Evolutionary conservation across 2,888 invertebrate genomes (phyloP), one percentile per base, ranked within the genome.

Genomic region (Habrosyne pyritoides): DNA sequence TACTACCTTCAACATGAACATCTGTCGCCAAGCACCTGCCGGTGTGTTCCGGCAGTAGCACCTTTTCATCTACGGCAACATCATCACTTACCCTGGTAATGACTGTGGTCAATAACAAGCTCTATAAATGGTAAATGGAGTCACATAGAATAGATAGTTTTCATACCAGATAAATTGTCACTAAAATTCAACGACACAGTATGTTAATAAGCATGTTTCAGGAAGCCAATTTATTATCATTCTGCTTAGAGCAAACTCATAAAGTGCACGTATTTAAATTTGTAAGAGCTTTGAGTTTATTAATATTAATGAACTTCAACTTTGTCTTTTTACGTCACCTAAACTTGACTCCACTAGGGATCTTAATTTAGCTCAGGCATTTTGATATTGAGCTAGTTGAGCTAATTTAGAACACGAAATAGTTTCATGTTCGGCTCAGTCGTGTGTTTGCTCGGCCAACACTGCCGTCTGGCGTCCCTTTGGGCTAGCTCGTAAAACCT

Each of bases 381-480:
- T 53, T 51, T 59, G 53, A 60, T 22, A 51, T 36, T 21, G 53
- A 10, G 36, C 46, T 2, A 50, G 53, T 42, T 48, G 53, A n/a
- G 47, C 49, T 3, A 50, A 53, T 48, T 48, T 54, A 49, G 33
- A 46, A 46, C 53, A 26, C 8, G 54, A 56, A 62, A 60, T 53
- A 56, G 57, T 55, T 53, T 52, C 56, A 53, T 54, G 50, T 47
- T 49, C 50, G 54, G 52, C 53, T 28, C 33, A 52, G 26, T 53
- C 55, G 48, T 24, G 52, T 54, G 56, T 65, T 42, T 56, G 52
- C 54, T 52, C 36, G 14, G 24, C 42, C 42, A 36, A 36, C 36
- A 52, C 42, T 10, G n/a, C 14, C 50, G 26, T 8, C 14, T 42
- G 42, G 18, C 18, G 42, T 18, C 48, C 48, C 48, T 48, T 48